These are phyloP conservation scores for Heliconius hewitsoni DNA, from an alignment of 1,140 invertebrate species.

Conservation along the genomic window DNA sequence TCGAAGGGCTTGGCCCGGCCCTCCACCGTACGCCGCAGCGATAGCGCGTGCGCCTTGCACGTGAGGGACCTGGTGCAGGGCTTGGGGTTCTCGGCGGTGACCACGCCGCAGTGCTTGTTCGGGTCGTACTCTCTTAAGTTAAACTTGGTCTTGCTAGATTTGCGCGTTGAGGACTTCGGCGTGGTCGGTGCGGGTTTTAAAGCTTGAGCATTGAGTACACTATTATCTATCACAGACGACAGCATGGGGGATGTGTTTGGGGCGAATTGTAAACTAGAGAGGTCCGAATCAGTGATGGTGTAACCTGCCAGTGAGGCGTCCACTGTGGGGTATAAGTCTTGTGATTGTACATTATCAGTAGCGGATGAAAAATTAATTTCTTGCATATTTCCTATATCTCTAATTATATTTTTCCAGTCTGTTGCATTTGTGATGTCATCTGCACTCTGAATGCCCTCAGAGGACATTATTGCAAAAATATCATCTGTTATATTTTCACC, in stretches of 20 bases:
- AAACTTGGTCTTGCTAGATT: conserved; percentile 83
- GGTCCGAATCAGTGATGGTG: conserved; percentile 62
- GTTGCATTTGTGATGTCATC: conserved; percentile 73
- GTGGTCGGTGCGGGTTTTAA: conserved; percentile 59
- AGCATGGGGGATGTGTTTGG: conserved; percentile 60
- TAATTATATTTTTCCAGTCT: conserved; percentile 78
- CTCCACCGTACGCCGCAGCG: conserved; percentile 86
- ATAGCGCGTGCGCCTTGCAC: conserved; percentile 91
- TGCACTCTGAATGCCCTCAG: conserved; percentile 75
- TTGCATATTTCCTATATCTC: conserved; percentile 73
- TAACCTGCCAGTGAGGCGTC: conserved; percentile 59
- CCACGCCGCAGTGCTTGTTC: conserved; percentile 91
- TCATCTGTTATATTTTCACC: conserved; percentile 77
- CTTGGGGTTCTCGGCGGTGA: conserved; percentile 85
- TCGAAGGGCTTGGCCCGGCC: conserved; percentile 90
- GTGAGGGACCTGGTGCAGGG: conserved; percentile 91
- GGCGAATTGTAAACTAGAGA: conserved; percentile 65
- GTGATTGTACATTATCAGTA: conserved; percentile 55
- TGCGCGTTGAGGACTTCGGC: conserved; percentile 72
- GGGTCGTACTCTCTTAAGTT: conserved; percentile 89
- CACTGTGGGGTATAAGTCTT: conserved; percentile 62
- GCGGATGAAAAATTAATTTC: conserved; percentile 72
- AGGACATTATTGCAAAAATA: conserved; percentile 79
- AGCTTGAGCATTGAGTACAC: conserved; percentile 57
- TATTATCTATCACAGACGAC: conserved; percentile 57